These are phyloP conservation scores for Pheosia gnoma DNA, from an alignment of 2,888 invertebrate species.

Conservation along the genomic window DNA sequence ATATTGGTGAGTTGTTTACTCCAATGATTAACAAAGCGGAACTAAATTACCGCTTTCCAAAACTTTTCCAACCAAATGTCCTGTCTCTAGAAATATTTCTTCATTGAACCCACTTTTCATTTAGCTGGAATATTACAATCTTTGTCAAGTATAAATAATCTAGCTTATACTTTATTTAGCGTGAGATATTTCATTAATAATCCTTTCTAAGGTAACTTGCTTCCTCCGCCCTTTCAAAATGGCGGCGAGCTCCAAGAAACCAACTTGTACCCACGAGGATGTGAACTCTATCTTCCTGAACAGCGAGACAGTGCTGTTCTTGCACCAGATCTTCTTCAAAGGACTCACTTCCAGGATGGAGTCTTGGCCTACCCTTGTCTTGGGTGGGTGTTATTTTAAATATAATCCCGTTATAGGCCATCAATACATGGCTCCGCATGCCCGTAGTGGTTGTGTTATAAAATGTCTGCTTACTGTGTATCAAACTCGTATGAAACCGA, in stretches of 20 bases:
- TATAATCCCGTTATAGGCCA: not conserved
- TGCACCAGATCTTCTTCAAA: slow-evolving; percentile 97
- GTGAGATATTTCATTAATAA: not conserved
- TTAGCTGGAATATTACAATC: not conserved
- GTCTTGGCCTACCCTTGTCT: slow-evolving; percentile 96
- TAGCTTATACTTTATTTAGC: too few species aligned
- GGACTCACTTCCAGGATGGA: slow-evolving; percentile 95
- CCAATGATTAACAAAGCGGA: not conserved
- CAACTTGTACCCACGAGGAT: slow-evolving; percentile 96
- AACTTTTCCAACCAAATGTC: not conserved
- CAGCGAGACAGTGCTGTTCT: slow-evolving; percentile 95
- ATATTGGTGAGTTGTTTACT: slow-evolving; percentile 71
- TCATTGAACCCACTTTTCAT: not conserved
- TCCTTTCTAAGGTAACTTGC: slow-evolving; percentile 85
- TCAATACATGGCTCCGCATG: not conserved
- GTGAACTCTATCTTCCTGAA: slow-evolving; percentile 97
- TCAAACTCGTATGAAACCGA: too few species aligned
- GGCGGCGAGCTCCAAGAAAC: slow-evolving; percentile 97
- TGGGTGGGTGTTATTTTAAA: slow-evolving; percentile 86
- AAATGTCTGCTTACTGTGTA: too few species aligned
- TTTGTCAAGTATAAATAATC: too few species aligned
- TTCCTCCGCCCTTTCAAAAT: slow-evolving; percentile 95
- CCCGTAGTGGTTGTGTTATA: too few species aligned
- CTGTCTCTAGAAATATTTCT: not conserved
- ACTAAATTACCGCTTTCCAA: not conserved